Evolutionary conservation across 1,140 invertebrate genomes (phyloP).

Genomic region (Zaprionus davidi): DNA sequence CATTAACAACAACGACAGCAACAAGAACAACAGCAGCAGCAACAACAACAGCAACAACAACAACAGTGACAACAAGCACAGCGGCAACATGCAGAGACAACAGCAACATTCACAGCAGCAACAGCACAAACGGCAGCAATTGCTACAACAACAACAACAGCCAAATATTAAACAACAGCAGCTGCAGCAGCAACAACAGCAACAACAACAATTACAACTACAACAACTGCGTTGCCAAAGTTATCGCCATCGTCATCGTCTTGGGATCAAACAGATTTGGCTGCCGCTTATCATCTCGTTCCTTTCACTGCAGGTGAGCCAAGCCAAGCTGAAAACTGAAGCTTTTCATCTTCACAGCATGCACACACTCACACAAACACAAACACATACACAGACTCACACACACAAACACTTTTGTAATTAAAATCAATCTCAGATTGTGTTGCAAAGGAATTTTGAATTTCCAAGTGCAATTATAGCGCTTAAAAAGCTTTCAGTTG

Average conservation of each 20-base stretch:
- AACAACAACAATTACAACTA: slow-evolving; percentile 28
- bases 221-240: slow-evolving; percentile 54
- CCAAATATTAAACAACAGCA: slow-evolving; percentile 36
- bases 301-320: slow-evolving; percentile 83
- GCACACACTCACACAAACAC: slow-evolving; percentile 5
- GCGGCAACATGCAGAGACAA: slow-evolving; percentile 41
- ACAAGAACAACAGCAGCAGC: slow-evolving; percentile 40
- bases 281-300: slow-evolving; percentile 75
- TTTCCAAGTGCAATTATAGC: slow-evolving; percentile 1
- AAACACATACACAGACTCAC: neutral
- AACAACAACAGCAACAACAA: slow-evolving; percentile 28
- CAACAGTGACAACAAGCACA: slow-evolving; percentile 32
- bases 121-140: slow-evolving; percentile 34
- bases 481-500: neutral
- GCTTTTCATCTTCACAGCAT: slow-evolving; percentile 5
- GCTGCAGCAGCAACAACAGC: slow-evolving; percentile 22
- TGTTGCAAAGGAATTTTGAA: neutral
- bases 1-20: slow-evolving; percentile 29
- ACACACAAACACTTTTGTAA: neutral
- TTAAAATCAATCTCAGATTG: slow-evolving; percentile 3
- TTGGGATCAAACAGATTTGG: slow-evolving; percentile 79
- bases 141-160: slow-evolving; percentile 18
- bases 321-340: slow-evolving; percentile 14
- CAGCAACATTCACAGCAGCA: slow-evolving; percentile 38
- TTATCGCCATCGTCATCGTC: slow-evolving; percentile 50